A percentile compares a stretch with the other conserved stretches of the same genome.
phyloP scores from a whole-genome alignment of 2,113 vertebrate genomes.

The Galemys pyrenaicus region DNA sequence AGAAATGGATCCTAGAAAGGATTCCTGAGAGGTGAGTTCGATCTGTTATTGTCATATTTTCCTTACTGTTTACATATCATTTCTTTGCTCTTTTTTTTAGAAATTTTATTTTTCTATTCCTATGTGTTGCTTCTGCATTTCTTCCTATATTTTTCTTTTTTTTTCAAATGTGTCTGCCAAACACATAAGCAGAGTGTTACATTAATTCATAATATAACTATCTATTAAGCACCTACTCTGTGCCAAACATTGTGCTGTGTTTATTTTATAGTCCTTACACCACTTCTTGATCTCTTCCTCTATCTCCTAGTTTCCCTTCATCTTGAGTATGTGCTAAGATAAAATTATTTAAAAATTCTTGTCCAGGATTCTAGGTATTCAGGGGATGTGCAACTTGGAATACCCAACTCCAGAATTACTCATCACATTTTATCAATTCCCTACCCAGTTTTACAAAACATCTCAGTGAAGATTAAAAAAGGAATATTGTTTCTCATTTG shows the following conservation, averaged over 20 bases:
- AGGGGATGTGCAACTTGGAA: neutral
- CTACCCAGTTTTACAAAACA: neutral
- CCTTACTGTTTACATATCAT: neutral
- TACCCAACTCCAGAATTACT: neutral
- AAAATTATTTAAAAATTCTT: neutral
- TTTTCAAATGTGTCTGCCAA: neutral
- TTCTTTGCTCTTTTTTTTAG: neutral
- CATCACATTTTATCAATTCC: neutral
- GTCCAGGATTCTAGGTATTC: neutral
- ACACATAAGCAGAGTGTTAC: neutral
- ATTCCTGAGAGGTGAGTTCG: neutral
- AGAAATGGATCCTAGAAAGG: neutral
- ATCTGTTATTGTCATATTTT: neutral
- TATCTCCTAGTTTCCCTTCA: neutral
- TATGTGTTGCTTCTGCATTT: neutral
- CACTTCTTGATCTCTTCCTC: neutral
- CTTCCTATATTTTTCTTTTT: neutral
- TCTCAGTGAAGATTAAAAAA: conserved; percentile 7
- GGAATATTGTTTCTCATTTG: neutral
- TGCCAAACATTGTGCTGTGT: neutral
- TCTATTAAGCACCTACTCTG: neutral
- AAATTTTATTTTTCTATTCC: too few relatives aligned
- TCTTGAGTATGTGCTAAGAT: neutral
- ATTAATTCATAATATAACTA: neutral
- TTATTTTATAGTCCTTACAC: neutral